Conservation (phyloP, 1,140 invertebrate genomes). For the silkworm (Bombyx mori) region ASM3026992v2 NC_085127.1:8102501-8103000, state of each 20-base stretch:
- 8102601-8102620: too few species aligned
- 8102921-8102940: constrained; percentile 18
- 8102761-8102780: constrained; percentile 33
- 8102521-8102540: too few species aligned
- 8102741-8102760: constrained; percentile 20
- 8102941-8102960: too few species aligned
- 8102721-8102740: constrained; percentile 18
- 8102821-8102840: constrained; percentile 40
- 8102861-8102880: constrained; percentile 39
- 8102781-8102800: constrained; percentile 36
- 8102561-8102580: too few species aligned
- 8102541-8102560: too few species aligned
- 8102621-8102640: too few species aligned
- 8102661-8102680: constrained; percentile 1
- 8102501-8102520: too few species aligned
- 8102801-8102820: constrained; percentile 48
- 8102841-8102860: constrained; percentile 31
- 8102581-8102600: too few species aligned
- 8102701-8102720: constrained; percentile 12
- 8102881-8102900: constrained; percentile 31
- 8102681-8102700: constrained; percentile 7
- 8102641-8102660: not conserved
- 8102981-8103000: not conserved
- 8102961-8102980: not conserved
- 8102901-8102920: constrained; percentile 41